Percentiles rank a stretch among this genome's conserved stretches.
Evolutionary conservation across 2,888 invertebrate species (phyloP).

Genomic region (Sympetrum striolatum): DNA sequence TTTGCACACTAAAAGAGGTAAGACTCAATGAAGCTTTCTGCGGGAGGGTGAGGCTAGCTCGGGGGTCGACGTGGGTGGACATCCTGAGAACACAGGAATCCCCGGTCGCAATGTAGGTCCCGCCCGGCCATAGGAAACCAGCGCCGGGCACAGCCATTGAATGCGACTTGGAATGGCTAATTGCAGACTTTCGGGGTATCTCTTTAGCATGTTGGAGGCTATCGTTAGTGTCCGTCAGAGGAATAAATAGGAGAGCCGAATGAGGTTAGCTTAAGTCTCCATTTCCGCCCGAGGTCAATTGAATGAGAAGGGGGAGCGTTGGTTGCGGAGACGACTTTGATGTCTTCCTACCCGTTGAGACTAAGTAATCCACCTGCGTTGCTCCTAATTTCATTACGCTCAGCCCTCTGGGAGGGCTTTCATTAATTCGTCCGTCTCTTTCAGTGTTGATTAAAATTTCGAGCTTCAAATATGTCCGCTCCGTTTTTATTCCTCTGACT

Average conservation of each 20-base stretch:
- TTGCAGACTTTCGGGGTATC: background rate
- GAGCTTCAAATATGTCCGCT: background rate
- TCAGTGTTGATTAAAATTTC: background rate
- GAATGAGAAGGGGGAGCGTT: background rate
- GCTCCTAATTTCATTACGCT: background rate
- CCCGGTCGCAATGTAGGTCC: background rate
- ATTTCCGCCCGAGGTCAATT: background rate
- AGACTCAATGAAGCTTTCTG: background rate
- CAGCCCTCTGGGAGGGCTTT: background rate
- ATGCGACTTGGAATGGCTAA: background rate
- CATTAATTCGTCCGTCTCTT: background rate
- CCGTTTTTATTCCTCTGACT: too few species aligned
- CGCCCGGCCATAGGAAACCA: background rate
- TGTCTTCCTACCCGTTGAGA: background rate
- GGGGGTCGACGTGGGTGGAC: background rate
- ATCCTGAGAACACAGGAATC: background rate
- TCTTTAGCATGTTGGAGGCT: background rate
- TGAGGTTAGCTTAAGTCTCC: background rate
- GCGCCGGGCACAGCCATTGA: background rate
- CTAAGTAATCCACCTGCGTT: background rate
- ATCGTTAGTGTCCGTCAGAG: background rate
- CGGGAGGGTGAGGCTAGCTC: background rate
- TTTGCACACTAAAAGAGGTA: background rate
- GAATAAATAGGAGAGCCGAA: background rate
- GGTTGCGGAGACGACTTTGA: background rate